These are phyloP conservation scores for Erythrocebus patas DNA, from an alignment of 2,113 vertebrate species.

Conservation along the genomic window DNA sequence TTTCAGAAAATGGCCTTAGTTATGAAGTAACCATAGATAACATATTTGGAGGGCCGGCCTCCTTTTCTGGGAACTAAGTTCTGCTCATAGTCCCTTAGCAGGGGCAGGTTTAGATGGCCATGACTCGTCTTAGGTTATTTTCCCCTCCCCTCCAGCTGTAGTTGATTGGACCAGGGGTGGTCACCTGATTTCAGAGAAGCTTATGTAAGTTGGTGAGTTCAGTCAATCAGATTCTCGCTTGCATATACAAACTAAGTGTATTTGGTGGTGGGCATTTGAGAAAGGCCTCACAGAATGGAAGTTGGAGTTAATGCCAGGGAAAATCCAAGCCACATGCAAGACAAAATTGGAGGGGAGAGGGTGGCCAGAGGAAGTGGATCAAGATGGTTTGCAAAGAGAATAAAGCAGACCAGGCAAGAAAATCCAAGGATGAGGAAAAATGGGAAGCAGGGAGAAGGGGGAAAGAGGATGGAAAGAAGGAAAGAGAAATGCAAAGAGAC, in stretches of 20 bases:
- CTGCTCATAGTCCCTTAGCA: background rate
- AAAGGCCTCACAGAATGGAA: background rate
- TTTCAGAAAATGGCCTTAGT: background rate
- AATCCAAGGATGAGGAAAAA: background rate
- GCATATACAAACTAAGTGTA: background rate
- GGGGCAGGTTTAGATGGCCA: background rate
- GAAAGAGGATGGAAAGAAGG: background rate
- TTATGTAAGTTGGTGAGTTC: background rate
- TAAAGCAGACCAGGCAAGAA: background rate
- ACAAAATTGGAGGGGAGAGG: background rate
- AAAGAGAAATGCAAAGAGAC: background rate
- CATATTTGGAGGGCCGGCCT: background rate
- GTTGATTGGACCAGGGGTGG: background rate
- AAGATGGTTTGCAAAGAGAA: background rate
- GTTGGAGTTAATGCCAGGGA: background rate
- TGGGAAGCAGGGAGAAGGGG: background rate
- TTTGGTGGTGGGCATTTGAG: background rate
- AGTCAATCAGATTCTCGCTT: background rate
- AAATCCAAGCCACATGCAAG: background rate
- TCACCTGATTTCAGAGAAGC: background rate
- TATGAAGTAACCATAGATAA: background rate
- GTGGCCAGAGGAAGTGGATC: background rate
- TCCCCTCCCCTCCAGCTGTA: background rate
- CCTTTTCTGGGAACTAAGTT: background rate
- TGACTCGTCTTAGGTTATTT: background rate